Evolutionary conservation across 2,113 vertebrate genomes (phyloP).

Genomic region (Semicossyphus pulcher): DNA sequence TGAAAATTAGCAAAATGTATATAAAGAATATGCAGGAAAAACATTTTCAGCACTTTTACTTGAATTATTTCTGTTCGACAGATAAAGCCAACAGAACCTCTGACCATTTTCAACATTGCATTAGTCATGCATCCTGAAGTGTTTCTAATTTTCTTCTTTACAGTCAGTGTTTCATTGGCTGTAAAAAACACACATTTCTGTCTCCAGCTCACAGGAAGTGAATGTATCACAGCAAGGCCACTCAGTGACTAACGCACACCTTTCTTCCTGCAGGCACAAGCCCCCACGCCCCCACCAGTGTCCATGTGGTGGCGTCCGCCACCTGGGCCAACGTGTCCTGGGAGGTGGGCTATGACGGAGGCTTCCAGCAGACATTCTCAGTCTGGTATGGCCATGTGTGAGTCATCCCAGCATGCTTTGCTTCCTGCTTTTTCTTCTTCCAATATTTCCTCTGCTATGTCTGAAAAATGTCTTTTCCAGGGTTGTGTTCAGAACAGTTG

Average conservation of each 20-base stretch:
- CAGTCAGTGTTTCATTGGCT: not conserved
- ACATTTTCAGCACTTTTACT: not conserved
- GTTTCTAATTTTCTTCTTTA: not conserved
- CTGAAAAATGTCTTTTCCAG: conserved; percentile 63
- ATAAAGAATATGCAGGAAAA: not conserved
- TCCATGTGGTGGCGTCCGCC: conserved; percentile 91
- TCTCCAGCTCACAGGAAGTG: conserved; percentile 14
- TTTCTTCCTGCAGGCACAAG: conserved; percentile 89
- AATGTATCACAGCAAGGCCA: conserved; percentile 8
- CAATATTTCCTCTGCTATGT: conserved; percentile 57
- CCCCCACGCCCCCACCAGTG: conserved; percentile 91
- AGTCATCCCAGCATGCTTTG: conserved; percentile 99
- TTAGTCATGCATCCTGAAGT: not conserved
- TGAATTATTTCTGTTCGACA: not conserved
- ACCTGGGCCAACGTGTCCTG: conserved; percentile 97
- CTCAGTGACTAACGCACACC: conserved; percentile 29
- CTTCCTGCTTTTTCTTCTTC: conserved; percentile 89
- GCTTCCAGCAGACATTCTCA: conserved; percentile 99
- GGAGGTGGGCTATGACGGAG: conserved; percentile 96
- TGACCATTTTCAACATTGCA: not conserved
- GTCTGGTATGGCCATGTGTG: conserved; percentile 99
- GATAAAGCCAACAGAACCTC: not conserved
- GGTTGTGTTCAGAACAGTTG: conserved; percentile 77
- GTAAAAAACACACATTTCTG: not conserved
- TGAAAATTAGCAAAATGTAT: not conserved